Evolutionary conservation across 2,797 vertebrate species (phyloP), one percentile per base, ranked within the genome.

Genomic region (Hoplostethus mediterraneus): DNA sequence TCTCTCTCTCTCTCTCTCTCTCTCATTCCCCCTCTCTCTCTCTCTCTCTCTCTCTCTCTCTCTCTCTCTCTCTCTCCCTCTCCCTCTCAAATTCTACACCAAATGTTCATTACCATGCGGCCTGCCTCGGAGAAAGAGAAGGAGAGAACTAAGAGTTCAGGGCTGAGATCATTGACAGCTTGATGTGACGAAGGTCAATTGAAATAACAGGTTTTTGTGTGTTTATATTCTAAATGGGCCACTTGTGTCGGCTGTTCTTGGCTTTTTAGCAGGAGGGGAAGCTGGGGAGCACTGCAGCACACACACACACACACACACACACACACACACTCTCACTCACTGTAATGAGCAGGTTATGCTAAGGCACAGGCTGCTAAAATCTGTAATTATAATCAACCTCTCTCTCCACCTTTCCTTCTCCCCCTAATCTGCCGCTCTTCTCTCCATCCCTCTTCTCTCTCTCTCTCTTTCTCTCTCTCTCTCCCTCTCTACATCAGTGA

Each of bases 141-240:
- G 84, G 80, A 86, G 89, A 81, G 74, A 92, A 87, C 88, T 87
- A 87, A 80, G 92, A 94, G 92, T 93, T 89, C 92, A 90, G 87
- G 93, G 90, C 91, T 93, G 95, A 95, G 93, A 93, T 95, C 94
- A 95, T 95, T 95, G 94, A 95, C 95, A 95, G 93, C 94, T 95
- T 94, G 94, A 95, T 94, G 93, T 94, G 94, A 94, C 90, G 91
- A 90, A 94, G 93, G 95, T 95, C 95, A 95, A 95, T 95, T 95
- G 95, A 94, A 95, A 95, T 95, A 95, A 95, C 95, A 95, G 94
- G 93, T 94, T 94, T 94, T 90, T 89, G 91, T 91, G 93, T 91
- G 94, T 93, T 95, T 95, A 86, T 93, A 93, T 94, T 94, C 91
- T 92, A 94, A 95, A 94, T 93, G 92, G 93, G 91, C 87, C 90